These are phyloP conservation scores for Lithophane leautieri DNA, from an alignment of 2,888 invertebrate genomes.

Conservation along the genomic window DNA sequence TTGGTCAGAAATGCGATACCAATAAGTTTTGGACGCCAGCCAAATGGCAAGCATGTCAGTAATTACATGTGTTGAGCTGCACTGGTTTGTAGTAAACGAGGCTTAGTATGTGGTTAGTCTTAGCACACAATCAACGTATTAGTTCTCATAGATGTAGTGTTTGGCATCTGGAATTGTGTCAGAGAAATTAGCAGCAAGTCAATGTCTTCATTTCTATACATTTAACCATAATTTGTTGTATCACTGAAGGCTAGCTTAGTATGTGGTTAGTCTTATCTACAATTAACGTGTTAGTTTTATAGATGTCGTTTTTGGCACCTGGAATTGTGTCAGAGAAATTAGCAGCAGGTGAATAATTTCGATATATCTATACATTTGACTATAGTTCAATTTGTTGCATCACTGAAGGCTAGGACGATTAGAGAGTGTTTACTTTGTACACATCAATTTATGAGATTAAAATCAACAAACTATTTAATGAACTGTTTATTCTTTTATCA, in stretches of 20 bases:
- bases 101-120: constrained; percentile 34
- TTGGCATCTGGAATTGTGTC: constrained; percentile 5
- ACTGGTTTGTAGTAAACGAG: constrained; percentile 46
- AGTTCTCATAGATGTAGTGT: constrained; percentile 26
- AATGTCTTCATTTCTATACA: not conserved
- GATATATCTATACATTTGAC: not conserved
- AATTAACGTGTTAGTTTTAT: constrained; percentile 35
- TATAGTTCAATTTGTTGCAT: not conserved
- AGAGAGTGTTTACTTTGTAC: not conserved
- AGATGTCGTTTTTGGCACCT: constrained; percentile 10
- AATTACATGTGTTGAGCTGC: constrained; percentile 57
- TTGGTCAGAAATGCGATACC: constrained; percentile 62
- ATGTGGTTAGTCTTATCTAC: not conserved
- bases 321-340: constrained; percentile 1
- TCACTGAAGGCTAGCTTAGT: not conserved
- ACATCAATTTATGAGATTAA: not conserved
- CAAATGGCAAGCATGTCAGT: constrained; percentile 61
- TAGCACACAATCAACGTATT: constrained; percentile 23
- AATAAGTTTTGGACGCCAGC: constrained; percentile 61
- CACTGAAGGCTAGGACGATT: not conserved
- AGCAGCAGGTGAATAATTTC: not conserved
- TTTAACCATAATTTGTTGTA: not conserved
- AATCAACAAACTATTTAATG: not conserved
- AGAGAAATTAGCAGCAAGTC: not conserved
- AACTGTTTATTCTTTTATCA: not conserved